Conservation (phyloP, 1,140 invertebrate genomes). For the Octopus sinensis region DNA sequence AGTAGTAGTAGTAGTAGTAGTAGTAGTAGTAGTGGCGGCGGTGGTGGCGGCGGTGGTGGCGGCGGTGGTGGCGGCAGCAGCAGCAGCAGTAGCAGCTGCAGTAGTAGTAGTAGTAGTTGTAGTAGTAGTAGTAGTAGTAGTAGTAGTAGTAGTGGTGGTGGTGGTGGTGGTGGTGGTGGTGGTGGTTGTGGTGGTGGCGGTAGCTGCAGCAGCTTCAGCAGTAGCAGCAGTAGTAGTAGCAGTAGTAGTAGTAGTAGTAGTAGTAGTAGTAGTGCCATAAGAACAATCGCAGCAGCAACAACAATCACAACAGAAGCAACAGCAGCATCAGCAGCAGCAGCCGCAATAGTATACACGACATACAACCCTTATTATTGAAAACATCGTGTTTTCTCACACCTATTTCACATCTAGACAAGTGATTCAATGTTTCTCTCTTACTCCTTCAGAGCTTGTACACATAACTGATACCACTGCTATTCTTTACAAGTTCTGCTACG, state of each 20-base stretch:
- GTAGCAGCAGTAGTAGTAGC: slow-evolving; percentile 7
- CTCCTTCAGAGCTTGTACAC: too few relatives aligned
- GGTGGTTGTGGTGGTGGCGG: too few relatives aligned
- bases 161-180: slow-evolving; percentile 9
- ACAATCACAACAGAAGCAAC: background rate
- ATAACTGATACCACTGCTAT: too few relatives aligned
- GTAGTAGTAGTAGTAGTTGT: slow-evolving; percentile 12
- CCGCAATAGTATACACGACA: too few relatives aligned
- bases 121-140: background rate
- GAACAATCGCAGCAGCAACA: background rate
- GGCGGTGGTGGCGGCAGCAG: slow-evolving; percentile 10
- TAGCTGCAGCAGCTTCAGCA: too few relatives aligned
- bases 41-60: slow-evolving; percentile 12
- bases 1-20: too few relatives aligned
- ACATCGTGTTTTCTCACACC: too few relatives aligned
- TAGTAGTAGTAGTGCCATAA: slow-evolving; percentile 4
- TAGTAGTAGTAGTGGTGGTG: slow-evolving; percentile 9
- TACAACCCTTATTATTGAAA: too few relatives aligned
- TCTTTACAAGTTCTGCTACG: too few relatives aligned
- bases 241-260: slow-evolving; percentile 15
- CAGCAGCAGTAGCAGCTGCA: background rate
- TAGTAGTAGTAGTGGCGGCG: background rate
- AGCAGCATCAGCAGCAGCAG: too few relatives aligned
- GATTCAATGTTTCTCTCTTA: too few relatives aligned
- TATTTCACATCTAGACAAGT: too few relatives aligned